phyloP scores from a whole-genome alignment of 2,113 vertebrate species.

The Forbesichthys agassizii region DNA sequence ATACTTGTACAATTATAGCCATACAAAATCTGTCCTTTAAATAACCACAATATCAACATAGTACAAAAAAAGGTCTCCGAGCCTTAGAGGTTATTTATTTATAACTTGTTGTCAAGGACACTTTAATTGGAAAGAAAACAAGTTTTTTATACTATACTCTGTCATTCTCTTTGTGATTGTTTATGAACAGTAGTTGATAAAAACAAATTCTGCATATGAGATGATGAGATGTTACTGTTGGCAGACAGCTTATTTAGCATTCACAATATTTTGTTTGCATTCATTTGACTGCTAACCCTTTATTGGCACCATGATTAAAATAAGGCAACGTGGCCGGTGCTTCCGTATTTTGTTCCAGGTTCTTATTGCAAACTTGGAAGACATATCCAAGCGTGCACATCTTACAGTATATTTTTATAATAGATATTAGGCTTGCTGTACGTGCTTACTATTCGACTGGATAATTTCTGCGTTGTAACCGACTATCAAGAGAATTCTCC shows the following conservation, averaged over 20 bases:
- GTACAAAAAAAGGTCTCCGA: conserved; percentile 56
- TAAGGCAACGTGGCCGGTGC: not conserved
- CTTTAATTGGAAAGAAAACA: conserved; percentile 52
- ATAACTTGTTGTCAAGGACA: conserved; percentile 57
- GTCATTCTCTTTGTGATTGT: conserved; percentile 9
- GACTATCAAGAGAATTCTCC: not conserved
- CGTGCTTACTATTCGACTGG: not conserved
- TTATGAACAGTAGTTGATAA: conserved; percentile 12
- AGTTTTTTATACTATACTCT: conserved; percentile 20
- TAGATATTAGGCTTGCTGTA: not conserved
- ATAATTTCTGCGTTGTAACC: not conserved
- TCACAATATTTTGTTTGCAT: not conserved
- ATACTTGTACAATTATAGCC: conserved; percentile 87
- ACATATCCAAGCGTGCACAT: not conserved
- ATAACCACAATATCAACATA: conserved; percentile 81
- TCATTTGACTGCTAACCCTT: no score
- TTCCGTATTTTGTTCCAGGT: not conserved
- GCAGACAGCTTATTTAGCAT: conserved; percentile 1
- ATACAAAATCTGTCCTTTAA: conserved; percentile 82
- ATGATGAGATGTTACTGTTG: not conserved
- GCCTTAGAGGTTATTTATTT: conserved; percentile 41
- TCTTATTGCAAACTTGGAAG: not conserved
- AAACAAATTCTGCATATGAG: not conserved
- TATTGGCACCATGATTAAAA: not conserved
- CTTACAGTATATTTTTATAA: not conserved